Base-by-base conservation (phyloP, 2,113 vertebrate genomes). In the Brachyhypopomus gauderio region DNA sequence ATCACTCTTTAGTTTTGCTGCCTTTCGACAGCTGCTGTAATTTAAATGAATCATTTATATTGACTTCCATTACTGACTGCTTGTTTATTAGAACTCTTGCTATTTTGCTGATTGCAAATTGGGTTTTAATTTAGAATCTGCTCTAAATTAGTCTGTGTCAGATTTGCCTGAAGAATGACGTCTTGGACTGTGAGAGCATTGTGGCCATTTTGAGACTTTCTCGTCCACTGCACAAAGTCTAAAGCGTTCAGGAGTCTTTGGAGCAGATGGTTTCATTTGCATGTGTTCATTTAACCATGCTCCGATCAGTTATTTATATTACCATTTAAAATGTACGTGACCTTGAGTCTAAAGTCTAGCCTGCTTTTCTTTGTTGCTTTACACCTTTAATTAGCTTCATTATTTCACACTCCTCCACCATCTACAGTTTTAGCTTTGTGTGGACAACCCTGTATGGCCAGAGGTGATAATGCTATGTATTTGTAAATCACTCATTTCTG, bases 371-470 rank as follows among this genome's bases (percentile, higher is more conserved):
- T 88, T 70, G 86, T 91, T 89, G 85, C 85, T 88, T 89, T 88
- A 87, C 90, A 92, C 90, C 90, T 91, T 92, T 92, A 92, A 92
- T 91, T 92, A 90, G 91, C 89, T 90, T 52, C 90, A 92, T 93
- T 92, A 92, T 91, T 91, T 91, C 87, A 87, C 87, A 89, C 89
- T 88, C 85, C 80, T 84, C 88, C 89, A 90, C 88, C 88, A 88
- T 89, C 83, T 84, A 78, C 69, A 86, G 87, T 89, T 86, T 89
- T 79, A 85, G 45, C 82, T 89, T 85, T 80, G 72, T 86, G 83
- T 87, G 82, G 85, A 84, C 48, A 1, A 87, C 82, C 84, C 79
- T 89, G 84, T 77, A 87, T 85, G 87, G 77, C 48, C 83, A 86
- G 84, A 80, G 88, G 86, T 90, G 89, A 92, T 91, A 88, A 91